Conservation (phyloP, 2,113 vertebrate genomes). For the Malurus melanocephalus region DNA sequence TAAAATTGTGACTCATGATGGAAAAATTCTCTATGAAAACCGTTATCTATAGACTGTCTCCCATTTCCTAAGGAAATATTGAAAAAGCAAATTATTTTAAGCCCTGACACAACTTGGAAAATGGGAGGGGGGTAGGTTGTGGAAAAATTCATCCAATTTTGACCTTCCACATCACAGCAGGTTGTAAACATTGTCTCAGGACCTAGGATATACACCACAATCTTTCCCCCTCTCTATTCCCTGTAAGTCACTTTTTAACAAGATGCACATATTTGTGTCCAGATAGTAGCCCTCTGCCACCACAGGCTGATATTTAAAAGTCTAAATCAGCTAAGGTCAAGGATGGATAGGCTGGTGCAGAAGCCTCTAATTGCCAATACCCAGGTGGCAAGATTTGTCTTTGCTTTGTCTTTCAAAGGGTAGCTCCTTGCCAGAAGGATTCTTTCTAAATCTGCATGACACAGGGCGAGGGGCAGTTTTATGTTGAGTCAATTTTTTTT, state of each 20-base stretch:
- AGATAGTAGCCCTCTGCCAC: slow-evolving; percentile 4
- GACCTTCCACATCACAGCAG: background rate
- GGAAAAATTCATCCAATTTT: slow-evolving; percentile 2
- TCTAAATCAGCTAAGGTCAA: slow-evolving; percentile 47
- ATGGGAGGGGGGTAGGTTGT: background rate
- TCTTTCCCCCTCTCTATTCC: background rate
- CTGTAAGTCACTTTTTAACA: slow-evolving; percentile 28
- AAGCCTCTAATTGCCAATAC: slow-evolving; percentile 34
- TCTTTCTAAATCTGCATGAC: background rate
- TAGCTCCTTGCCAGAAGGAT: background rate
- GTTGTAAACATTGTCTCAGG: background rate
- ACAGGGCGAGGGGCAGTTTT: background rate
- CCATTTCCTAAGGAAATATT: slow-evolving; percentile 20
- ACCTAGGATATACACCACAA: background rate
- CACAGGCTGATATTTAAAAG: slow-evolving; percentile 30
- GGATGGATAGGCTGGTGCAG: slow-evolving; percentile 9
- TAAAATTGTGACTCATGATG: slow-evolving; percentile 21
- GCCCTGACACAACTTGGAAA: slow-evolving; percentile 3
- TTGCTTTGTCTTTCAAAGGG: slow-evolving; percentile 13
- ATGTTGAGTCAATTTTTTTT: background rate
- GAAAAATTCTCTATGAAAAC: slow-evolving; percentile 30
- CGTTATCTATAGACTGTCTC: background rate
- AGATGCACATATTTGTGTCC: slow-evolving; percentile 43
- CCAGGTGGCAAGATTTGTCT: slow-evolving; percentile 31
- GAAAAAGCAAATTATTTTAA: slow-evolving; percentile 41